phyloP scores from a whole-genome alignment of 2,888 invertebrate species.

The Tetropium fuscum region DNA sequence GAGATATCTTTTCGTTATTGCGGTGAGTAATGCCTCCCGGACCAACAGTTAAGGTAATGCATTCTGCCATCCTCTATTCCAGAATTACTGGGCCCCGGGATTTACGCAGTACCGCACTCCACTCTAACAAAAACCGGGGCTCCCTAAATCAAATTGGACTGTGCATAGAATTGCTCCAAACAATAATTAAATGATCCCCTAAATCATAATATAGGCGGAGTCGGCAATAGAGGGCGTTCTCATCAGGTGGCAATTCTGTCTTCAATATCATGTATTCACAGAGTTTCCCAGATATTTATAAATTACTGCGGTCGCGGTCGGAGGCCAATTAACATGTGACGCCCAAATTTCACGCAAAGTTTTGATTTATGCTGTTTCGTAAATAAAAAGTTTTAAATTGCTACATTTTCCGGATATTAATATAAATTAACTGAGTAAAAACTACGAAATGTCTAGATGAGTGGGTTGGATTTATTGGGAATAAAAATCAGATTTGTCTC shows the following conservation, averaged over 20 bases:
- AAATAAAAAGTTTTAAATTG: no score
- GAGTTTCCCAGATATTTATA: not conserved
- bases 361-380: no score
- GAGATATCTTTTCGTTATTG: conserved; percentile 37
- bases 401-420: no score
- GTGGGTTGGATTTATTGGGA: no score
- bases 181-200: conserved; percentile 24
- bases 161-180: conserved; percentile 22
- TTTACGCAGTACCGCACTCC: conserved; percentile 16
- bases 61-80: conserved; percentile 23
- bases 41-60: conserved; percentile 35
- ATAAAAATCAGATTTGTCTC: no score
- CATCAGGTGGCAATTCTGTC: conserved; percentile 5
- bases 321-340: no score
- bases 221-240: conserved; percentile 7
- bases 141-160: conserved; percentile 20
- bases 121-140: conserved; percentile 18
- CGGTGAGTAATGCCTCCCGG: conserved; percentile 36
- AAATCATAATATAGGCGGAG: conserved; percentile 16
- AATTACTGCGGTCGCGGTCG: not conserved
- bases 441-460: no score
- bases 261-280: conserved; percentile 1
- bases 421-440: no score
- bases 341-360: no score
- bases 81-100: conserved; percentile 18